A percentile compares a stretch with the other conserved stretches of the same genome.
These are phyloP conservation scores for Calonectris borealis DNA, from an alignment of 2,113 vertebrate genomes.

Conservation along the genomic window DNA sequence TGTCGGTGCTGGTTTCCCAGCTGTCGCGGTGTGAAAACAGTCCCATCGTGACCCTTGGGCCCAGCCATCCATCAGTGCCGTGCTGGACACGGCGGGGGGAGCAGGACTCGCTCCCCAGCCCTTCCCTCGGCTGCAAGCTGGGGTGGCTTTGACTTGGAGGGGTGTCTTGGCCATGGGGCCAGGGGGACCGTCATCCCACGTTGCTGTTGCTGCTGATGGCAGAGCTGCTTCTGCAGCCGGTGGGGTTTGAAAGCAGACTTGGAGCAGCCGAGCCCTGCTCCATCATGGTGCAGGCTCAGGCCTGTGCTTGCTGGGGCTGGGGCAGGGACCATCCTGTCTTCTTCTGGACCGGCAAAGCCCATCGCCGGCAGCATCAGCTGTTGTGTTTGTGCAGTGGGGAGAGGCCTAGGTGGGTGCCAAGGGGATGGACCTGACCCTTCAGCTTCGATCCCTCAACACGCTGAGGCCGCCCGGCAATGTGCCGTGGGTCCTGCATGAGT, in stretches of 20 bases:
- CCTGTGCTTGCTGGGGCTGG: background rate
- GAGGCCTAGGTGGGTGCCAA: background rate
- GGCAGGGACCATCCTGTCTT: background rate
- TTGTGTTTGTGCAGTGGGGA: accelerated
- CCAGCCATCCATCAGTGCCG: background rate
- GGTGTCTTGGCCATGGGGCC: accelerated
- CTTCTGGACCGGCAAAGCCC: background rate
- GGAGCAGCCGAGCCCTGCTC: background rate
- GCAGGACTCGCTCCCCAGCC: background rate
- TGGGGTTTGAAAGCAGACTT: background rate
- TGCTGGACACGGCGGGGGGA: accelerated
- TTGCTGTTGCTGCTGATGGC: background rate
- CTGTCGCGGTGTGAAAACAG: background rate
- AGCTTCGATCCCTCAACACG: background rate
- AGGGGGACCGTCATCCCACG: accelerated
- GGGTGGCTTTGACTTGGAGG: background rate
- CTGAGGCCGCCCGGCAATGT: background rate
- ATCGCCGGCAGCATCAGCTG: background rate
- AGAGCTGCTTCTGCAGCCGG: background rate
- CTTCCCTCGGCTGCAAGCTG: background rate
- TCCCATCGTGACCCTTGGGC: background rate
- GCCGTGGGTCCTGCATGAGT: background rate
- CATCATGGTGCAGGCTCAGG: background rate
- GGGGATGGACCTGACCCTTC: background rate
- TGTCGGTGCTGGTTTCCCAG: constrained; percentile 22